Evolutionary conservation across 1,140 invertebrate species (phyloP), one percentile per base, ranked within the genome.

Genomic region (Chrysomallon squamiferum): DNA sequence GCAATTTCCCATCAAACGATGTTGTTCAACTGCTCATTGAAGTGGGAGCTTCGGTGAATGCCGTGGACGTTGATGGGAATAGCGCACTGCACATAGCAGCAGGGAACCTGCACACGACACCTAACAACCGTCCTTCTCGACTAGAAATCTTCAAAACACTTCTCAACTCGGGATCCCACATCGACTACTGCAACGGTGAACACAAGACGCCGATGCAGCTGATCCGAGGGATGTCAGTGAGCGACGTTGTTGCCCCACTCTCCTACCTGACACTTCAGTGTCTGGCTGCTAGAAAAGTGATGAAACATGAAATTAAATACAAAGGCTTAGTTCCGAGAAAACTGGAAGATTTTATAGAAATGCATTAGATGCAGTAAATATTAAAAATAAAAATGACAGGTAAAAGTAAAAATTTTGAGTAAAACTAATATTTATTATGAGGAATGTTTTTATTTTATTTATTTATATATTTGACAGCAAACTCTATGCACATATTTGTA

Each of bases 181-280:
- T 96, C 58, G 95, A 97, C 86, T 88, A 90, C n/a, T 90, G 92
- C 47, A 96, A 97, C 84, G 87, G 89, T 68, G 87, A 91, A 41
- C 91, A 91, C 22, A 89, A 92, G 70, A 95, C 92, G 0, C 93
- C 76, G 38, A 69, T 72, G 64, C 90, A 92, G 70, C 87, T 89
- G 60, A 89, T 90, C 20, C 88, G 89, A 20, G 90, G 89, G 68
- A 90, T 89, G 77, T 88, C 91, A 59, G 88, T 89, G 71, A 89
- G 92, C 87, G 89, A 91, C 68, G 89, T 92, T 73, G 82, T 93
- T 59, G 88, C 91, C 80, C 89, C 91, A 63, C 88, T 92, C 78
- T 85, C 87, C 58, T 89, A 91, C 83, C 77, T 92, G 13, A 91
- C 89, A 52, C 84, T 95, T 4, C 93, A 93, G 83, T 95, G 93